Conservation (phyloP, 1,140 invertebrate species). For the Drosophila santomea region DNA sequence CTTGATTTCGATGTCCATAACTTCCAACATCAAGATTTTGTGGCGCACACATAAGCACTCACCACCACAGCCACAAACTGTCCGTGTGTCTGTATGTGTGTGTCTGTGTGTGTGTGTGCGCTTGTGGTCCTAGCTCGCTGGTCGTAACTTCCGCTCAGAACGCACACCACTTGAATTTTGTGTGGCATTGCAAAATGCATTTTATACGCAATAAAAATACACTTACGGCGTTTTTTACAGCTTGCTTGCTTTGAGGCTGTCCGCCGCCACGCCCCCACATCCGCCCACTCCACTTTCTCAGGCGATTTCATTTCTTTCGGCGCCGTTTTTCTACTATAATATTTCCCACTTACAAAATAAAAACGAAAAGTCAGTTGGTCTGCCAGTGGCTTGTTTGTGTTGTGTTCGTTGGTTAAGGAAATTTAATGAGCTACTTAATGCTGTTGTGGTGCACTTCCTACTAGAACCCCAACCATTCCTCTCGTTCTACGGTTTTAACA, state of each 20-base stretch:
- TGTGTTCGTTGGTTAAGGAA: slow-evolving; percentile 54
- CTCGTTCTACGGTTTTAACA: slow-evolving; percentile 68
- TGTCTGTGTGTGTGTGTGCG: slow-evolving; percentile 16
- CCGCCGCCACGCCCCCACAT: background rate
- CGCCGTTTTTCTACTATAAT: slow-evolving; percentile 72
- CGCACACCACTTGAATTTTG: slow-evolving; percentile 75
- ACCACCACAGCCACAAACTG: slow-evolving; percentile 15
- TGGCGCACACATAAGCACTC: slow-evolving; percentile 22
- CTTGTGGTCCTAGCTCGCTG: slow-evolving; percentile 42
- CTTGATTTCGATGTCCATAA: slow-evolving; percentile 55
- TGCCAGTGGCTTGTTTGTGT: slow-evolving; percentile 44
- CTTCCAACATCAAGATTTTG: slow-evolving; percentile 54
- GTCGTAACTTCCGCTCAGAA: slow-evolving; percentile 76
- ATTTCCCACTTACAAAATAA: slow-evolving; percentile 78
- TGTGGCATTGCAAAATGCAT: slow-evolving; percentile 81
- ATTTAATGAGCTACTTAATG: slow-evolving; percentile 83
- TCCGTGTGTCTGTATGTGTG: background rate
- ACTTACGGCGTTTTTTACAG: slow-evolving; percentile 75
- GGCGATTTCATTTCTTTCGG: slow-evolving; percentile 59
- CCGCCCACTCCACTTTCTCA: background rate
- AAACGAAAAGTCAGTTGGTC: slow-evolving; percentile 65
- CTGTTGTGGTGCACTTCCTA: slow-evolving; percentile 58
- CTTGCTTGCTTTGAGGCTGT: slow-evolving; percentile 44
- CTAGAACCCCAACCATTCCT: slow-evolving; percentile 6
- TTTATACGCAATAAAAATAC: slow-evolving; percentile 83